Percentiles rank a stretch among this genome's conserved stretches.
phyloP scores from a whole-genome alignment of 2,797 vertebrate genomes.

The Xenops minutus region DNA sequence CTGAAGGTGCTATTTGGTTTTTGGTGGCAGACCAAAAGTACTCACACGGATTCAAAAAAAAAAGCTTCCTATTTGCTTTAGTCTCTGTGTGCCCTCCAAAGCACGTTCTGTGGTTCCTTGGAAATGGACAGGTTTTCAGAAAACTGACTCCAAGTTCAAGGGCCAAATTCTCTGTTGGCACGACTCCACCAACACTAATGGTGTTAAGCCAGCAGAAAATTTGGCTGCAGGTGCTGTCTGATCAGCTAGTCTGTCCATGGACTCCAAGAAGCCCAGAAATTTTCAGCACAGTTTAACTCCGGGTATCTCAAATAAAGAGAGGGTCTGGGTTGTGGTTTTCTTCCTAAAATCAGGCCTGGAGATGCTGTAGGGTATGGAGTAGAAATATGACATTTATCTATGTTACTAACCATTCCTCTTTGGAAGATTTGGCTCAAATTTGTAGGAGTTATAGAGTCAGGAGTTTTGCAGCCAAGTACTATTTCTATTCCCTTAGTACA shows the following conservation, averaged over 20 bases:
- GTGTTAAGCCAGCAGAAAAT: slow-evolving; percentile 56
- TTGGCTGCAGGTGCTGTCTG: slow-evolving; percentile 7
- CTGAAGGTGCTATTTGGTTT: slow-evolving; percentile 46
- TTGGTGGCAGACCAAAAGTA: slow-evolving; percentile 54
- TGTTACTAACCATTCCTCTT: neutral
- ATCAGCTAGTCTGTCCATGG: neutral
- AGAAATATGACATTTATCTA: neutral
- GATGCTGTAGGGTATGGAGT: neutral
- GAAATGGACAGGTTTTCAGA: slow-evolving; percentile 40
- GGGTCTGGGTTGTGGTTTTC: neutral
- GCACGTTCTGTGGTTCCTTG: neutral
- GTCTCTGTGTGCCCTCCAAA: slow-evolving; percentile 1
- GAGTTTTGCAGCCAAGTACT: neutral
- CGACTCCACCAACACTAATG: neutral
- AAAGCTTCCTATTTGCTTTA: neutral
- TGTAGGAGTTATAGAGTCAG: neutral
- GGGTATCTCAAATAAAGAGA: neutral
- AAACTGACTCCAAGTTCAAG: slow-evolving; percentile 41
- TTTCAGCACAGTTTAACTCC: neutral
- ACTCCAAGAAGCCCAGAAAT: slow-evolving; percentile 8
- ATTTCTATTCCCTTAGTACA: neutral
- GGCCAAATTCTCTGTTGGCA: slow-evolving; percentile 51
- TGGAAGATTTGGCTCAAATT: neutral
- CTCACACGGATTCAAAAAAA: neutral
- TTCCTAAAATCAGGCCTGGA: neutral